Base-by-base conservation (phyloP, 1,140 invertebrate genomes). In the Branchinecta lynchi region DNA sequence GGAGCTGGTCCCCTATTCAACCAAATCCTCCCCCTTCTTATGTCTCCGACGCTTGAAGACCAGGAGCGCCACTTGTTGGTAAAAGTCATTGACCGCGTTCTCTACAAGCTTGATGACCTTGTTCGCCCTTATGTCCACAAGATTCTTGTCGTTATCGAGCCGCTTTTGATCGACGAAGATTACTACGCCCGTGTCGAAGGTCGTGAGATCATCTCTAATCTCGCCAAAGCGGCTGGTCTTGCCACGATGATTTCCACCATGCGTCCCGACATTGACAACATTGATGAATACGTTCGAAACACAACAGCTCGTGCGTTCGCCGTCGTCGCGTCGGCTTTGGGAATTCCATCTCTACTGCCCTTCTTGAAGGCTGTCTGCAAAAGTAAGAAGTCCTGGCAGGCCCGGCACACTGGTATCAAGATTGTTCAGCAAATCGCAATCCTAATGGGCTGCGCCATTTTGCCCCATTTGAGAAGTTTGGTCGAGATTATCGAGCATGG, bases 171-270 rank as follows among this genome's bases (percentile, higher is more conserved):
- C 78, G 97, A 99, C 79, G 97, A 99, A 84, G 97, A 99, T 81
- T 99, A 99, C 78, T 99, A 99, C 80, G 96, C 97, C 60, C 88
- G 97, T 77, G 96, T 99, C 7, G 97, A 99, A 81, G 96, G 96
- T 69, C 84, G 97, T 78, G 97, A 99, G 81, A 99, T 99, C 72
- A 99, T 99, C 76, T 99, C 96, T 0, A 99, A 99, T 82, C 82
- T 99, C 74, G 96, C 97, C 0, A 99, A 99, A 82, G 97, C 97
- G 20, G 97, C 97, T n/a, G 97, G 97, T 71, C 82, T 99, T 43
- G 97, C 97, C 0, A 99, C 97, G 8, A 99, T 99, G 97, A 99
- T 99, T 75, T 99, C 96, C 0, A 99, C 96, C 0, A 99, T 99
- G 97, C 84, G 97, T 80, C 97, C 97, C 7, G 97, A 99, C 83